Evolutionary conservation across 2,888 invertebrate species (phyloP).

Genomic region (Andrena fulva): DNA sequence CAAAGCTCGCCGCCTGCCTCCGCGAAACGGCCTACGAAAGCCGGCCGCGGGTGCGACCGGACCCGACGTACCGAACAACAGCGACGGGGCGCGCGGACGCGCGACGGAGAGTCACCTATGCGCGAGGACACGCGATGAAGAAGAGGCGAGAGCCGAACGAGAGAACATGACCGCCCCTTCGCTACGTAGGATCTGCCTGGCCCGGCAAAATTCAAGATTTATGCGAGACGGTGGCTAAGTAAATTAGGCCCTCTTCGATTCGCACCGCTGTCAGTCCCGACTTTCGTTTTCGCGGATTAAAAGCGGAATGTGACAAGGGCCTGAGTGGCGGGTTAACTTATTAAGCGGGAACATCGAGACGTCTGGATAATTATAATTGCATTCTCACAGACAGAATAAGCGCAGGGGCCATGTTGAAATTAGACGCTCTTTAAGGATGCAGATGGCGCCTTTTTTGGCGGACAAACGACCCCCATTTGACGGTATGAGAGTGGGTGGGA

Average conservation of each 20-base stretch:
- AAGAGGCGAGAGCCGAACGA: slow-evolving; percentile 22
- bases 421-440: neutral
- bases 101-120: slow-evolving; percentile 47
- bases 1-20: slow-evolving; percentile 74
- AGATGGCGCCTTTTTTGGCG: neutral
- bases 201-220: slow-evolving; percentile 61
- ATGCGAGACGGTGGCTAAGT: slow-evolving; percentile 32
- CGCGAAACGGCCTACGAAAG: slow-evolving; percentile 37
- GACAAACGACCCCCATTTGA: neutral
- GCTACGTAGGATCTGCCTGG: slow-evolving; percentile 19
- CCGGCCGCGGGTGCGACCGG: slow-evolving; percentile 44
- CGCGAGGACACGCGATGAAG: slow-evolving; percentile 37
- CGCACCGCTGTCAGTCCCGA: too few species aligned
- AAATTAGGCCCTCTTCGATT: neutral
- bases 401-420: neutral
- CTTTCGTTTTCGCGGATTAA: neutral
- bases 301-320: neutral
- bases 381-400: neutral
- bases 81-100: slow-evolving; percentile 21
- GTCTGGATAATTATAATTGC: neutral
- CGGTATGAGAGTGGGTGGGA: neutral
- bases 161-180: slow-evolving; percentile 60
- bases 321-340: too few species aligned
- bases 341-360: too few species aligned
- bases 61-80: slow-evolving; percentile 8